phyloP scores from a whole-genome alignment of 2,113 vertebrate species.

The Odobenus rosmarus region DNA sequence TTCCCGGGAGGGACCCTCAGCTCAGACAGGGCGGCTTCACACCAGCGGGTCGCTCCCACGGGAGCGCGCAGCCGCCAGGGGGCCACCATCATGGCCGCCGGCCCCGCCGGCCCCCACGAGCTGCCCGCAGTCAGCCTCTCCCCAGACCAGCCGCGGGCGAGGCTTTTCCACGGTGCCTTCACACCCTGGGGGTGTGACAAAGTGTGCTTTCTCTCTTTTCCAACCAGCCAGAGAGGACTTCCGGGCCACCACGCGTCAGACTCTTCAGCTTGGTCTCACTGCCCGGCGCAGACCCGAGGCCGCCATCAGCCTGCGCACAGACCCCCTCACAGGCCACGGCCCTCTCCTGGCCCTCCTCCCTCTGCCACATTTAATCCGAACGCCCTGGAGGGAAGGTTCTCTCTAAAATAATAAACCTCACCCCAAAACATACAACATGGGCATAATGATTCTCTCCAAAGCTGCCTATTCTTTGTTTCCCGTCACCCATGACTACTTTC shows the following conservation, averaged over 20 bases:
- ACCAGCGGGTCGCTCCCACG: rapidly evolving
- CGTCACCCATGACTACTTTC: background rate
- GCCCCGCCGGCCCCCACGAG: no score
- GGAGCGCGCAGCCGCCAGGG: rapidly evolving
- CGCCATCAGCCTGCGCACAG: background rate
- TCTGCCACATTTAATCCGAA: background rate
- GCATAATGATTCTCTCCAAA: background rate
- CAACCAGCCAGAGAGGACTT: background rate
- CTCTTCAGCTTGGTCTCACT: no score
- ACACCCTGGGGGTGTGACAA: no score
- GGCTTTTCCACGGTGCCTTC: no score
- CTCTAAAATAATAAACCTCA: background rate
- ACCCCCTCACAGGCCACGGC: rapidly evolving
- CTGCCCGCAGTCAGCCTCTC: no score
- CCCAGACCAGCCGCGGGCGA: no score
- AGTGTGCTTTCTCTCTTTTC: background rate
- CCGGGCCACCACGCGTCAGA: rapidly evolving
- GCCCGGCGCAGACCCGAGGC: background rate
- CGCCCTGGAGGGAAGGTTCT: background rate
- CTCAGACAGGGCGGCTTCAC: background rate
- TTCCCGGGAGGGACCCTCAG: rapidly evolving
- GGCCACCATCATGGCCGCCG: no score
- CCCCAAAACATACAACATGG: background rate
- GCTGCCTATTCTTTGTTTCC: background rate
- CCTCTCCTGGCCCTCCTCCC: no score